These are phyloP conservation scores for Ovis canadensis DNA, from an alignment of 2,113 vertebrate species.

Conservation along the genomic window DNA sequence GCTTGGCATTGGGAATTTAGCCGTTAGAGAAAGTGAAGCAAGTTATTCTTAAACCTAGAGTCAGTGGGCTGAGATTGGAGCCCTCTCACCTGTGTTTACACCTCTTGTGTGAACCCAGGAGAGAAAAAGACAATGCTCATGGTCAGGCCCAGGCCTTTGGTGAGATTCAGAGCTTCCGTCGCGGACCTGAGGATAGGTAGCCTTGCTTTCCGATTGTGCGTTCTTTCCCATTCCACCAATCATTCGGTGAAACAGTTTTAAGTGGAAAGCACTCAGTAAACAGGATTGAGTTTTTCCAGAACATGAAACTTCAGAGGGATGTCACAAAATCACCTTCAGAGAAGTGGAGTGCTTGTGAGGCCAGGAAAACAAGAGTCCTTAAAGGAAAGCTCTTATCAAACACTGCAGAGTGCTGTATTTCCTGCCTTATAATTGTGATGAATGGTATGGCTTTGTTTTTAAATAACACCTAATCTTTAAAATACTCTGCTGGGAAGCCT, in stretches of 20 bases:
- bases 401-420: neutral
- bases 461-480: slow-evolving; percentile 58
- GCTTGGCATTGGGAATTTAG: neutral
- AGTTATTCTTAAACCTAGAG: neutral
- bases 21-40: neutral
- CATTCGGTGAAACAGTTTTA: neutral
- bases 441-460: slow-evolving; percentile 36
- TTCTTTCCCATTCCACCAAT: neutral
- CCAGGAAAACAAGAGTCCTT: neutral
- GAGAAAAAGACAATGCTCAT: neutral
- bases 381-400: slow-evolving; percentile 4
- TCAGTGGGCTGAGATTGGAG: neutral
- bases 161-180: neutral
- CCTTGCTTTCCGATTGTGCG: neutral
- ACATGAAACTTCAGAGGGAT: neutral
- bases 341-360: neutral
- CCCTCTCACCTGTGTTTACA: neutral
- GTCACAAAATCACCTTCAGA: slow-evolving; percentile 8
- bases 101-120: neutral
- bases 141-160: neutral
- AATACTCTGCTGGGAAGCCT: slow-evolving; percentile 24
- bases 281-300: neutral
- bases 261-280: slow-evolving; percentile 9
- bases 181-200: neutral
- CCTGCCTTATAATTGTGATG: slow-evolving; percentile 37